These are phyloP conservation scores for Erpetoichthys calabaricus DNA, from an alignment of 2,797 vertebrate genomes.

Conservation along the genomic window DNA sequence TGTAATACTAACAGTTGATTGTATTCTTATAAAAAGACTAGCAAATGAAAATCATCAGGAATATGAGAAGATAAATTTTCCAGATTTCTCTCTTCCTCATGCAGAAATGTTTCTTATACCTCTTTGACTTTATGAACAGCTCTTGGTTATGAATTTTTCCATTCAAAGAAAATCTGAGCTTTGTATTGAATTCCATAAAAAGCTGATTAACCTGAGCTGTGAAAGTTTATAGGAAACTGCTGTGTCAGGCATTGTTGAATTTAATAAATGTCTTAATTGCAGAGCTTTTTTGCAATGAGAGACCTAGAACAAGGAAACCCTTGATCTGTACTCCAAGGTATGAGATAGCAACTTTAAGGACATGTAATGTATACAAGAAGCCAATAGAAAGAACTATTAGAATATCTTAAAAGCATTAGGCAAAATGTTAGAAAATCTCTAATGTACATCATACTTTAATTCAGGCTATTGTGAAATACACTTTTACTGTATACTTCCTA, in stretches of 20 bases:
- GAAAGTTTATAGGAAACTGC: slow-evolving; percentile 1
- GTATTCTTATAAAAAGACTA: too few species aligned
- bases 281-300: neutral
- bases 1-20: too few species aligned
- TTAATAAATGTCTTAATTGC: slow-evolving; percentile 2
- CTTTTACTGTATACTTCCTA: too few species aligned
- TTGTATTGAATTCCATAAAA: neutral
- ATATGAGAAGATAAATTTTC: too few species aligned
- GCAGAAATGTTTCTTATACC: neutral
- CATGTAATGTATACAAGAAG: neutral
- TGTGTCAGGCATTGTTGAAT: neutral
- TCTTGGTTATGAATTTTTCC: slow-evolving; percentile 2
- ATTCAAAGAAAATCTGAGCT: neutral
- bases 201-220: neutral
- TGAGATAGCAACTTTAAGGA: neutral
- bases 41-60: too few species aligned
- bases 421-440: too few species aligned
- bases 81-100: too few species aligned
- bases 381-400: too few species aligned
- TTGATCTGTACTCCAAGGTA: neutral
- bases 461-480: too few species aligned
- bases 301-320: neutral
- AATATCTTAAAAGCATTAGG: too few species aligned
- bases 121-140: neutral
- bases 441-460: too few species aligned